Evolutionary conservation across 2,113 vertebrate species (phyloP).

Genomic region (Merops nubicus): DNA sequence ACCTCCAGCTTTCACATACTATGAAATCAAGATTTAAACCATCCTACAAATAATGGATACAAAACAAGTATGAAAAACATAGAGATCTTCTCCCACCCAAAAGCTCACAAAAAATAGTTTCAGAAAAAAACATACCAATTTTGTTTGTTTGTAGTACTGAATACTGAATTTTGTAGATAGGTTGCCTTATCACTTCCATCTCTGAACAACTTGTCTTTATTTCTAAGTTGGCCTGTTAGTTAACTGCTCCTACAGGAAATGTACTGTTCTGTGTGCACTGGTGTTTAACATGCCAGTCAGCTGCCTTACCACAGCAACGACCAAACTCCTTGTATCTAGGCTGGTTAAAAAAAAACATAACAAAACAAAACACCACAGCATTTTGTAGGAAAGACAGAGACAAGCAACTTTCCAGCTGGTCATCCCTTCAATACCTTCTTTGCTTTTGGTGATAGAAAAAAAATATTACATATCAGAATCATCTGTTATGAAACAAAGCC

Average conservation of each 20-base stretch:
- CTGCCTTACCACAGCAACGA: not conserved
- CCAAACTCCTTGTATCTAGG: not conserved
- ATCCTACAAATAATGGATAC: not conserved
- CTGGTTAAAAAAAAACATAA: not conserved
- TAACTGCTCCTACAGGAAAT: not conserved
- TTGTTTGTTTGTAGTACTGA: not conserved
- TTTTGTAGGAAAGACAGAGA: not conserved
- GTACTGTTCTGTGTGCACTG: not conserved
- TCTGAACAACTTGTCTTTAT: not conserved
- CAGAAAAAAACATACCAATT: not conserved
- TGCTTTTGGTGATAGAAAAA: not conserved
- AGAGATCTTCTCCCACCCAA: not conserved
- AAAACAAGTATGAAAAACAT: not conserved
- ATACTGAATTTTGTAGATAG: not conserved
- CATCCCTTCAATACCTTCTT: not conserved
- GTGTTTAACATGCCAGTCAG: not conserved
- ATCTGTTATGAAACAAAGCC: not conserved
- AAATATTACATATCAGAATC: not conserved
- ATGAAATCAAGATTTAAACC: not conserved
- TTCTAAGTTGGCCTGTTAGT: not conserved
- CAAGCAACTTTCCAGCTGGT: not conserved
- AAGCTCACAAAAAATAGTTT: not conserved
- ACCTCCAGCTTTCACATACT: not conserved
- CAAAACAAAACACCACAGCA: too few species aligned
- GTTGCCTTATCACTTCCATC: not conserved